Percentiles rank a stretch among this genome's conserved stretches.
Evolutionary conservation across 2,113 vertebrate genomes (phyloP).

Genomic region (Sphaerodactylus townsendi): DNA sequence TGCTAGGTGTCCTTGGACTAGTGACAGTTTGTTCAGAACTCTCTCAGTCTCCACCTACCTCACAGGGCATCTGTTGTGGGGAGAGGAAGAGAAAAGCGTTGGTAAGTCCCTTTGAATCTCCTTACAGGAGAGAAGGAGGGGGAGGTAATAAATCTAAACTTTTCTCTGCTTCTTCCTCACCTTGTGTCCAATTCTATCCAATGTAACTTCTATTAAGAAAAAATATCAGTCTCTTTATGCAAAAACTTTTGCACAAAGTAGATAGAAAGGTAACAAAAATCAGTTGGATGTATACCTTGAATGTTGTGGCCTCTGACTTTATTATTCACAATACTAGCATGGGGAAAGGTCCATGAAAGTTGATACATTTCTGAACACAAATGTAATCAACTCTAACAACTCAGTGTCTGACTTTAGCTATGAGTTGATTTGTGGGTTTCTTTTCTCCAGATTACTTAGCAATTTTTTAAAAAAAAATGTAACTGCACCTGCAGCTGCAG

Average conservation of each 20-base stretch:
- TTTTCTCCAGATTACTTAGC: neutral
- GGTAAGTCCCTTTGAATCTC: no score
- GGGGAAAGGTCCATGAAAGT: neutral
- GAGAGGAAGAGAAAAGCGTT: no score
- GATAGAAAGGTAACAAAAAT: neutral
- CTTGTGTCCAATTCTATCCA: conserved; percentile 1
- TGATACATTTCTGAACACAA: neutral
- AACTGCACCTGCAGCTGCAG: neutral
- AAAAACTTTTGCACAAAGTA: neutral
- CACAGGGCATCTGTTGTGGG: no score
- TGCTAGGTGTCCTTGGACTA: no score
- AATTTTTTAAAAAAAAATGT: neutral
- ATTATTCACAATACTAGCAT: neutral
- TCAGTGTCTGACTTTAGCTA: conserved; percentile 19
- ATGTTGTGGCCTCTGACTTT: neutral
- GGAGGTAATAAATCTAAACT: no score
- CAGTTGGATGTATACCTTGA: neutral
- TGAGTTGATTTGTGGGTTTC: neutral
- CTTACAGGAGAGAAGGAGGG: no score
- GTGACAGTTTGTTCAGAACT: no score
- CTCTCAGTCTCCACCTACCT: no score
- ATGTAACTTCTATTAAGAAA: neutral
- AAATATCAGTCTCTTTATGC: neutral
- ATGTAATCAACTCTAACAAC: conserved; percentile 7
- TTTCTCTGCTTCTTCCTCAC: no score